phyloP scores from a whole-genome alignment of 2,888 invertebrate species.

The Sinhomidia bicolor region DNA sequence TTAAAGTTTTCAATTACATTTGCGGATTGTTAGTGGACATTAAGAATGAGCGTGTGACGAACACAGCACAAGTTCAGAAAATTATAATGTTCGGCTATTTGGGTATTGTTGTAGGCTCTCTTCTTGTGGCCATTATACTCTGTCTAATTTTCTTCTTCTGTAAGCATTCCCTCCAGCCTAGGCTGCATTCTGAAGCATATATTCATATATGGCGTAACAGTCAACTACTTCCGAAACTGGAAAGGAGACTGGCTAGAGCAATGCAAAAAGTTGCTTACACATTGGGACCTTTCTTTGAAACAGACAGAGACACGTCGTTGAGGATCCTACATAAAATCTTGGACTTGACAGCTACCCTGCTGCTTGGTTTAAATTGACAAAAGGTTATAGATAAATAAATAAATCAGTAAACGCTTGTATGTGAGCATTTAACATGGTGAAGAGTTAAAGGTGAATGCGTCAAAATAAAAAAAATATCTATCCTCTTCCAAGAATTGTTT shows the following conservation, averaged over 20 bases:
- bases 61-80: background rate
- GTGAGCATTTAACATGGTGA: no score
- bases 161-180: slow-evolving; percentile 32
- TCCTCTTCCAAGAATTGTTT: no score
- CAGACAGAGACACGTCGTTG: background rate
- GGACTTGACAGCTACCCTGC: slow-evolving; percentile 9
- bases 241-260: slow-evolving; percentile 25
- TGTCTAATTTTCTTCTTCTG: slow-evolving; percentile 21
- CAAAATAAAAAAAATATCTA: no score
- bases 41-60: background rate
- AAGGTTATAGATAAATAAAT: no score
- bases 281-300: slow-evolving; percentile 4
- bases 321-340: background rate
- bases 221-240: slow-evolving; percentile 7
- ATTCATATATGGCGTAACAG: background rate
- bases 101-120: background rate
- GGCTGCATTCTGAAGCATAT: background rate
- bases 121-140: background rate
- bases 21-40: background rate
- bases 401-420: no score
- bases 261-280: slow-evolving; percentile 20
- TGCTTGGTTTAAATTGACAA: slow-evolving; percentile 28
- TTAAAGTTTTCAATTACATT: background rate
- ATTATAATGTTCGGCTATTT: background rate
- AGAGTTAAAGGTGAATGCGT: no score